Conservation (phyloP, 1,140 invertebrate genomes). For the Drosophila simulans region DNA sequence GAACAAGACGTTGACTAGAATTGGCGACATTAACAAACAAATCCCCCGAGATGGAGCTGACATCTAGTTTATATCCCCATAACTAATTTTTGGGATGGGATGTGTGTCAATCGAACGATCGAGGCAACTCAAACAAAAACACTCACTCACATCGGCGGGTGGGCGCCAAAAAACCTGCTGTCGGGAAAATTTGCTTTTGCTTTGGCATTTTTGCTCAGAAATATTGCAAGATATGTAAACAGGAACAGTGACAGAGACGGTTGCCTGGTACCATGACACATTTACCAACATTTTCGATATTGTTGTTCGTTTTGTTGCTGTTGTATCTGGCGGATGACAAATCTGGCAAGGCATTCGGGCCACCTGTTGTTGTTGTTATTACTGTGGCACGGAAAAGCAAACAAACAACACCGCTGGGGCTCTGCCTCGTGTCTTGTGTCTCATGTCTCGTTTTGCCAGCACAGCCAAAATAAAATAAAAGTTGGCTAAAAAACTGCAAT, state of each 20-base stretch:
- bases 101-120: slow-evolving; percentile 66
- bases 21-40: slow-evolving; percentile 34
- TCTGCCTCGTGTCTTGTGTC: slow-evolving; percentile 30
- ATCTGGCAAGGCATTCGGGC: slow-evolving; percentile 58
- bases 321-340: slow-evolving; percentile 58
- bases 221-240: slow-evolving; percentile 78
- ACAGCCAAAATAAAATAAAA: slow-evolving; percentile 23
- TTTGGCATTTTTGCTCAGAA: slow-evolving; percentile 44
- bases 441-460: slow-evolving; percentile 20
- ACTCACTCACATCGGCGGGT: slow-evolving; percentile 1
- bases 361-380: slow-evolving; percentile 40
- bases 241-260: slow-evolving; percentile 70
- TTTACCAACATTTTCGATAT: slow-evolving; percentile 67
- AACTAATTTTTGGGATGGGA: slow-evolving; percentile 37
- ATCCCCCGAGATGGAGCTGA: slow-evolving; percentile 20
- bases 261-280: slow-evolving; percentile 62
- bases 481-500: slow-evolving; percentile 9
- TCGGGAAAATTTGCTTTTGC: slow-evolving; percentile 45
- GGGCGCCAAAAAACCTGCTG: slow-evolving; percentile 49
- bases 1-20: slow-evolving; percentile 64
- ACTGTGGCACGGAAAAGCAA: slow-evolving; percentile 58
- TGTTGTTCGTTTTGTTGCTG: slow-evolving; percentile 39
- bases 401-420: slow-evolving; percentile 57
- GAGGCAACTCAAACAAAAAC: slow-evolving; percentile 25
- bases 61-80: not conserved